Evolutionary conservation across 2,113 vertebrate genomes (phyloP).

Genomic region (Pygathrix nemaeus): DNA sequence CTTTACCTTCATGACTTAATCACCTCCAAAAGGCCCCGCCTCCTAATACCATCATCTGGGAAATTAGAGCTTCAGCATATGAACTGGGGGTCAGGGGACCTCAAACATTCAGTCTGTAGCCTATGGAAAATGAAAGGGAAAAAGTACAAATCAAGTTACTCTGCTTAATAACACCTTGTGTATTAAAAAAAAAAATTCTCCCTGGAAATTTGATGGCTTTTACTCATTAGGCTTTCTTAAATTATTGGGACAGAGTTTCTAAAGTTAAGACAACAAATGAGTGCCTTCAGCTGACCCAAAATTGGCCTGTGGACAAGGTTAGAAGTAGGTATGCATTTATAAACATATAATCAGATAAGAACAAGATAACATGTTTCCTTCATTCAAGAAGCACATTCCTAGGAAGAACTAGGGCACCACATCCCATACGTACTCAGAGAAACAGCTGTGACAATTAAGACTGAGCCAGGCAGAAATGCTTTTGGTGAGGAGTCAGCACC

Average conservation of each 20-base stretch:
- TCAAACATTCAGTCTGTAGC: neutral
- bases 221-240: conserved; percentile 59
- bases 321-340: conserved; percentile 62
- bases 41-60: neutral
- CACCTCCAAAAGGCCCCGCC: neutral
- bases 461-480: conserved; percentile 11
- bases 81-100: neutral
- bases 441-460: conserved; percentile 45
- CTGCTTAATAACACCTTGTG: conserved; percentile 34
- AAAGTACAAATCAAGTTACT: conserved; percentile 24
- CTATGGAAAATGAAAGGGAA: neutral
- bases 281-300: conserved; percentile 54
- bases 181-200: conserved; percentile 29
- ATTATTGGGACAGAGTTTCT: neutral
- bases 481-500: neutral
- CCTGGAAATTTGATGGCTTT: conserved; percentile 47
- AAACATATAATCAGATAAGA: conserved; percentile 72
- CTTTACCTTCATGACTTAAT: neutral
- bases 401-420: conserved; percentile 45
- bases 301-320: conserved; percentile 48
- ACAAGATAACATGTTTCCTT: conserved; percentile 72
- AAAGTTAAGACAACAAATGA: conserved; percentile 61
- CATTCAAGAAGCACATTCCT: conserved; percentile 70
- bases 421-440: neutral
- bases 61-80: neutral